Conservation (phyloP, 2,888 invertebrate species). For the Harpalus rubripes region DNA sequence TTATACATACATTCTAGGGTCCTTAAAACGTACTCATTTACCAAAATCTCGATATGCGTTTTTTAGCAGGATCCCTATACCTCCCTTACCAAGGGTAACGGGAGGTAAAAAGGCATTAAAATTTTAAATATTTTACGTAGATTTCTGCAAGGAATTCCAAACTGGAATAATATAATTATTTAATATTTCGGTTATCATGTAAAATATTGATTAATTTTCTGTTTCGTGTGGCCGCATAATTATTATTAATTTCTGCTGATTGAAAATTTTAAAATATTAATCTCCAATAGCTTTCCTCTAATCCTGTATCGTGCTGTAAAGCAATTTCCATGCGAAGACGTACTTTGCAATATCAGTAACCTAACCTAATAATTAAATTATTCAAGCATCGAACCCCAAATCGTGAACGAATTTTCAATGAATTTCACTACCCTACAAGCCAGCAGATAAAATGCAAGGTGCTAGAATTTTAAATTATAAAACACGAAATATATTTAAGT, state of each 20-base stretch:
- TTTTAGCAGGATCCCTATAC: too few species aligned
- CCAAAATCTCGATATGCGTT: too few species aligned
- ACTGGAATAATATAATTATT: background rate
- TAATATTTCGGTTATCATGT: too few species aligned
- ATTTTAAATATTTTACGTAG: background rate
- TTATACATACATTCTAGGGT: too few species aligned
- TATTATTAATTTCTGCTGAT: background rate
- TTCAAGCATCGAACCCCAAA: background rate
- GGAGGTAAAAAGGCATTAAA: background rate
- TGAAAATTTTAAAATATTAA: slow-evolving; percentile 19
- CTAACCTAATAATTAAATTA: slow-evolving; percentile 31
- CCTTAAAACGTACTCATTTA: too few species aligned
- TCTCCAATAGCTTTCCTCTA: background rate
- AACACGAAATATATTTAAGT: too few species aligned
- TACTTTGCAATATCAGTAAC: slow-evolving; percentile 19
- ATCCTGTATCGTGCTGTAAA: background rate
- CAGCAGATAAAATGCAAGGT: too few species aligned
- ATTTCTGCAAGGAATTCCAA: background rate
- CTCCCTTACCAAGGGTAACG: too few species aligned
- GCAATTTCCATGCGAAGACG: slow-evolving; percentile 4
- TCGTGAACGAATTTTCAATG: slow-evolving; percentile 4
- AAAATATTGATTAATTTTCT: too few species aligned
- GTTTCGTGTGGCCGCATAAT: background rate
- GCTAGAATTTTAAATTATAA: too few species aligned
- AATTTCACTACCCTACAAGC: background rate